These are phyloP conservation scores for Drosophila takahashii DNA, from an alignment of 1,140 invertebrate species.

Conservation along the genomic window DNA sequence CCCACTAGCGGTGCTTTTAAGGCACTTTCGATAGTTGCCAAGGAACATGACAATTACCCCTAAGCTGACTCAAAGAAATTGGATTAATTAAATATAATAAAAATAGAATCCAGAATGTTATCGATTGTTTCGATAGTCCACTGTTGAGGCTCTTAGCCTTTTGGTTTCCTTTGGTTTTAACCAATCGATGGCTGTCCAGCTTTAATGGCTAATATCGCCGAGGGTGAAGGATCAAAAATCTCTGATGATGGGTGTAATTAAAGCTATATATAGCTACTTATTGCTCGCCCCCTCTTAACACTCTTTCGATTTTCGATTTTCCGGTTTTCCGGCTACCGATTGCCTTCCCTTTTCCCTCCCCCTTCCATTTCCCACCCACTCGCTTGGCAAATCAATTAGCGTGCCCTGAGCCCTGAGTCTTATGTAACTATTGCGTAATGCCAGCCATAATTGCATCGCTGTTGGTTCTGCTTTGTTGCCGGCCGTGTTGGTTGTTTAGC, in stretches of 20 bases:
- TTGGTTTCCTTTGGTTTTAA: too few species aligned
- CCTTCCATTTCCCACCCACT: background rate
- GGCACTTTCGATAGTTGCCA: background rate
- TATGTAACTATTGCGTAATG: conserved; percentile 47
- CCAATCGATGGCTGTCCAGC: too few species aligned
- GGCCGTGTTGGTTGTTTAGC: conserved; percentile 8
- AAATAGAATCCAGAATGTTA: too few species aligned
- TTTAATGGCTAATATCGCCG: too few species aligned
- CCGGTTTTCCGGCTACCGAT: conserved; percentile 1
- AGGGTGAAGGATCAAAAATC: too few species aligned
- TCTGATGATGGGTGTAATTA: background rate
- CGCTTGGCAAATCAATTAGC: conserved; percentile 33
- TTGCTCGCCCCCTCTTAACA: background rate
- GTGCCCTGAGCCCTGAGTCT: conserved; percentile 3
- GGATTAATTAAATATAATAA: background rate
- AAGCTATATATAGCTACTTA: background rate
- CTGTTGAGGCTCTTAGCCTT: too few species aligned
- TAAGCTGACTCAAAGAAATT: background rate
- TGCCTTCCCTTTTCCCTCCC: background rate
- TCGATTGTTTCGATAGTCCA: too few species aligned
- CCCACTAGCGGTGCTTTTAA: background rate
- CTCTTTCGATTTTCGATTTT: background rate
- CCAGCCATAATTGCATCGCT: conserved; percentile 42
- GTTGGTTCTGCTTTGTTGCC: conserved; percentile 8
- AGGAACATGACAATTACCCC: background rate